A percentile compares a stretch with the other conserved stretches of the same genome.
Evolutionary conservation across 2,888 invertebrate genomes (phyloP).

Genomic region (Gibbula magus): DNA sequence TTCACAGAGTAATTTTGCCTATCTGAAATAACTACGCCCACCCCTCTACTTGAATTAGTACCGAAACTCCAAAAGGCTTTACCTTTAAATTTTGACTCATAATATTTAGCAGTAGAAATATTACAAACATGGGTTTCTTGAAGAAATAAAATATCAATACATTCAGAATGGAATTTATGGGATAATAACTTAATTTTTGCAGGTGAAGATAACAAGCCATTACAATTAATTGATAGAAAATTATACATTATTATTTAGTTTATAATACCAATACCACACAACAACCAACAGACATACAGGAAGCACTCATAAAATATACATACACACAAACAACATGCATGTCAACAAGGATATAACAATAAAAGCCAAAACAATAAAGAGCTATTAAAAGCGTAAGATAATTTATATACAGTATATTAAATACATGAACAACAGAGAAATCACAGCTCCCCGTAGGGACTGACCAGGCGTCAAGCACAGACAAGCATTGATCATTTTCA

Average conservation of each 20-base stretch:
- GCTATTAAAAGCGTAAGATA: too few relatives aligned
- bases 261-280: too few relatives aligned
- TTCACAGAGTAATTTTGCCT: neutral
- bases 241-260: too few relatives aligned
- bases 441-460: too few relatives aligned
- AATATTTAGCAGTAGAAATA: neutral
- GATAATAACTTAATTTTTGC: neutral
- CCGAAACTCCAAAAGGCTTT: constrained; percentile 25
- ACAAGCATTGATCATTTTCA: neutral
- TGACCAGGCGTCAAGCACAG: too few relatives aligned
- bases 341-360: too few relatives aligned
- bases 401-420: too few relatives aligned
- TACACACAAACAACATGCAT: too few relatives aligned
- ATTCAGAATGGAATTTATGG: neutral
- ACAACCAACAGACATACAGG: too few relatives aligned
- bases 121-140: constrained; percentile 26
- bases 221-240: neutral
- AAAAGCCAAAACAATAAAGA: too few relatives aligned
- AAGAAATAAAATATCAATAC: constrained; percentile 14
- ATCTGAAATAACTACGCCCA: constrained; percentile 1
- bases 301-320: too few relatives aligned
- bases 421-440: too few relatives aligned
- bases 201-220: neutral
- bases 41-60: neutral
- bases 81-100: neutral